These are phyloP conservation scores for Araneus ventricosus DNA, from an alignment of 1,140 invertebrate genomes.

Conservation along the genomic window DNA sequence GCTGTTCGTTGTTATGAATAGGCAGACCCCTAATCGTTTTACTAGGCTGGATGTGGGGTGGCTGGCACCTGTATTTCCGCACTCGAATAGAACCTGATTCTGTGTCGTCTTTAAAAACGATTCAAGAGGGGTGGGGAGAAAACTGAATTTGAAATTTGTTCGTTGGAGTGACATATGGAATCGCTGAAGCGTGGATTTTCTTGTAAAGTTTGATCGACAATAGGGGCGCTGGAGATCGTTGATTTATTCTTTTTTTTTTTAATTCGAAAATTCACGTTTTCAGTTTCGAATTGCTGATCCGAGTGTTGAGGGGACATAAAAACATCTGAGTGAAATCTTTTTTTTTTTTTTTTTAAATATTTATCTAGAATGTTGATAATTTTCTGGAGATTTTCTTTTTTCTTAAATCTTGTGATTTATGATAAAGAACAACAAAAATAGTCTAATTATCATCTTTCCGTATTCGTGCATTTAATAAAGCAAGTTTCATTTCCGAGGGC, in stretches of 20 bases:
- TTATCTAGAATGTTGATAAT: too few species aligned
- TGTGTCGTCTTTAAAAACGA: conserved; percentile 30
- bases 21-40: conserved; percentile 17
- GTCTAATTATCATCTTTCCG: too few species aligned
- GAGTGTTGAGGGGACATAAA: too few species aligned
- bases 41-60: neutral
- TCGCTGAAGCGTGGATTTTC: conserved; percentile 34
- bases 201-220: conserved; percentile 42
- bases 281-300: neutral
- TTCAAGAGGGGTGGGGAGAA: neutral
- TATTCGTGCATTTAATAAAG: too few species aligned
- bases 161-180: conserved; percentile 13
- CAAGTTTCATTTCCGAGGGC: too few species aligned
- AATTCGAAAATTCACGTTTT: neutral
- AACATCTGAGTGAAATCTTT: too few species aligned
- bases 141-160: conserved; percentile 48
- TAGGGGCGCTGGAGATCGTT: neutral
- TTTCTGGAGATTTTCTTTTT: too few species aligned
- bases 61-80: conserved; percentile 67
- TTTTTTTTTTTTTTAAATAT: too few species aligned
- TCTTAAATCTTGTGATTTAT: too few species aligned
- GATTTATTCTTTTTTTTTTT: neutral
- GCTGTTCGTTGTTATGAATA: conserved; percentile 64
- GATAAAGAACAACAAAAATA: too few species aligned
- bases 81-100: conserved; percentile 50